Conservation (phyloP, 2,797 vertebrate genomes). For the Anguilla marmorata region DNA sequence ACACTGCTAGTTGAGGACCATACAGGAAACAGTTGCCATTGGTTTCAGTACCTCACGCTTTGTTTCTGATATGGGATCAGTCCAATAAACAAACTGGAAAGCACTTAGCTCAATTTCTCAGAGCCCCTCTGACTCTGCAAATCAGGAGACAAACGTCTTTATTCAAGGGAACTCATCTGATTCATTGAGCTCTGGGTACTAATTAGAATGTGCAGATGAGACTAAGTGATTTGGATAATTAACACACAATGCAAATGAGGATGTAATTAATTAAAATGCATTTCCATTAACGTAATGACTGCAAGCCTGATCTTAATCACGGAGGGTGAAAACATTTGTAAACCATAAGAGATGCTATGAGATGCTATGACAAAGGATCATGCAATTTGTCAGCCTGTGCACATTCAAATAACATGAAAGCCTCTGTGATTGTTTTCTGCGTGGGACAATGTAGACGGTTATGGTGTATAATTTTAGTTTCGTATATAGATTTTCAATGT, state of each 20-base stretch:
- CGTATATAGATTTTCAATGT: neutral
- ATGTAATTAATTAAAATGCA: slow-evolving; percentile 72
- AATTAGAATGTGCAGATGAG: slow-evolving; percentile 66
- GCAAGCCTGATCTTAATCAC: slow-evolving; percentile 61
- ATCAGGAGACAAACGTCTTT: slow-evolving; percentile 38
- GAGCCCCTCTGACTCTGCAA: slow-evolving; percentile 27
- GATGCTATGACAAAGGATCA: slow-evolving; percentile 55
- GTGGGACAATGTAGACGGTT: slow-evolving; percentile 32
- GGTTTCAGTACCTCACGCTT: neutral
- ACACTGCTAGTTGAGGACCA: neutral
- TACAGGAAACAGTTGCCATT: neutral
- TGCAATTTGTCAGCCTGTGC: slow-evolving; percentile 52
- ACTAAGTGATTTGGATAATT: slow-evolving; percentile 70
- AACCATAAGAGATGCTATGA: slow-evolving; percentile 54
- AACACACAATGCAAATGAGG: slow-evolving; percentile 72
- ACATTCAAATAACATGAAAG: slow-evolving; percentile 38
- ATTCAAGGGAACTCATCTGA: slow-evolving; percentile 52
- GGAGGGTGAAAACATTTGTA: slow-evolving; percentile 60
- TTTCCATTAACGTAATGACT: slow-evolving; percentile 74
- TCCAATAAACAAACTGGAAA: slow-evolving; percentile 25
- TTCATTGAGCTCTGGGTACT: slow-evolving; percentile 51
- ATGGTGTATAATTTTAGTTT: slow-evolving; percentile 15
- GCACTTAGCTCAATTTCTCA: slow-evolving; percentile 26
- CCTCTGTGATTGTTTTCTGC: slow-evolving; percentile 32
- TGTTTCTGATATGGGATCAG: slow-evolving; percentile 14